Percentiles rank a stretch among this genome's conserved stretches.
phyloP scores from a whole-genome alignment of 2,797 vertebrate species.

The Gallinago nigripennis region DNA sequence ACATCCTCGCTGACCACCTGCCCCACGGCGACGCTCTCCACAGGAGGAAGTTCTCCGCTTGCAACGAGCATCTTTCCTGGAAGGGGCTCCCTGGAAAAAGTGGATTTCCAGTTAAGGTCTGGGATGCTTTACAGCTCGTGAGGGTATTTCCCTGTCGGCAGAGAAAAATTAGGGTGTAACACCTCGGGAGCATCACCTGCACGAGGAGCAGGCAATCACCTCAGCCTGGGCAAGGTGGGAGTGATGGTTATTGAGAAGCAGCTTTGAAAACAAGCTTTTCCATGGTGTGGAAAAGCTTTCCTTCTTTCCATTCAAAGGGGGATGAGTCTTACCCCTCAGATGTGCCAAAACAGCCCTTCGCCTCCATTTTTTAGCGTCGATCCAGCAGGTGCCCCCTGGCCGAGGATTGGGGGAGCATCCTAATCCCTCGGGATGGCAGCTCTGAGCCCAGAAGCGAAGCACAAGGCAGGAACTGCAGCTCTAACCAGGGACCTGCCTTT shows the following conservation, averaged over 20 bases:
- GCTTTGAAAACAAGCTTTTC: neutral
- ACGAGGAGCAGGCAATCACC: accelerated
- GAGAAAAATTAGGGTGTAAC: accelerated
- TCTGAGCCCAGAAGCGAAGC: neutral
- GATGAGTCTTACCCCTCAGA: accelerated
- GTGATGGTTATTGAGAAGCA: accelerated
- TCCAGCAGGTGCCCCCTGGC: neutral
- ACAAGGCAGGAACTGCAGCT: neutral
- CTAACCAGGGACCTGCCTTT: accelerated
- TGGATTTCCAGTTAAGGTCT: neutral
- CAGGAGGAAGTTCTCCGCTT: accelerated
- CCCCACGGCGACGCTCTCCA: accelerated
- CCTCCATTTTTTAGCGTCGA: accelerated
- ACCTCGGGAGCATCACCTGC: neutral
- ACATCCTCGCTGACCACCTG: accelerated
- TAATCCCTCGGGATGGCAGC: neutral
- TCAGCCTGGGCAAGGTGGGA: neutral
- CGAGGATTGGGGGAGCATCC: neutral
- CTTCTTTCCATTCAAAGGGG: neutral
- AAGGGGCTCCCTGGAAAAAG: accelerated
- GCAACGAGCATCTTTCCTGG: accelerated
- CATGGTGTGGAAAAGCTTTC: no score
- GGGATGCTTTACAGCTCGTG: accelerated
- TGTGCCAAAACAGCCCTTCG: accelerated
- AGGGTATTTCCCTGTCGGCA: accelerated